Conservation (phyloP, 2,113 vertebrate species). For the Ammodytes marinus region DNA sequence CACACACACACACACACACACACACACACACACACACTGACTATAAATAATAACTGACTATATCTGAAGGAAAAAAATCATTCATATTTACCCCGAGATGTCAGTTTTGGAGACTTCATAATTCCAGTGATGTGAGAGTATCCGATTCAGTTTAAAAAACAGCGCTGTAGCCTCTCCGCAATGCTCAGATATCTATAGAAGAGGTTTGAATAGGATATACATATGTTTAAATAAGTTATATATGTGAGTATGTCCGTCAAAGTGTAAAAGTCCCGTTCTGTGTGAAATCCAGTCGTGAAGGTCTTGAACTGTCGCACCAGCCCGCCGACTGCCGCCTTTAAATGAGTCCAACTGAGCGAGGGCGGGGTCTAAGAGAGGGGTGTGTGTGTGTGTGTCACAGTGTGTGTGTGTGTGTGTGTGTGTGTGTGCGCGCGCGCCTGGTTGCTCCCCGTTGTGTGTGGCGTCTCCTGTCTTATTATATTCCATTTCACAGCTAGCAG, state of each 20-base stretch:
- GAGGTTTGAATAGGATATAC: not conserved
- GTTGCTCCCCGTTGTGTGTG: too few species aligned
- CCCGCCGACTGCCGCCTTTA: slow-evolving; percentile 63
- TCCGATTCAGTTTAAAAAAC: too few species aligned
- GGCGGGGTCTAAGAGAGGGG: slow-evolving; percentile 57
- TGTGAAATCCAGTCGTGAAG: not conserved
- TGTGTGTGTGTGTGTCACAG: not conserved
- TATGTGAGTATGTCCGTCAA: not conserved
- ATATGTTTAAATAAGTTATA: not conserved
- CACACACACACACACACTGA: too few species aligned
- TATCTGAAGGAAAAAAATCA: not conserved
- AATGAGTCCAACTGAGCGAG: slow-evolving; percentile 45
- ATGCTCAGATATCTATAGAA: too few species aligned
- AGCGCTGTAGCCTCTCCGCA: too few species aligned
- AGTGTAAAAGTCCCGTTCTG: slow-evolving; percentile 2
- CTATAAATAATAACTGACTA: not conserved
- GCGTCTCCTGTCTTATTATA: too few species aligned
- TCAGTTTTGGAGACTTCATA: slow-evolving; percentile 85
- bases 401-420: not conserved
- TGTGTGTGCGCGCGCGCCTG: not conserved
- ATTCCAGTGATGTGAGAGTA: slow-evolving; percentile 4
- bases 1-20: too few species aligned
- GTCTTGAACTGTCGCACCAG: slow-evolving; percentile 10
- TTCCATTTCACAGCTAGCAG: too few species aligned
- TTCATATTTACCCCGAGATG: slow-evolving; percentile 68